Evolutionary conservation across 2,888 invertebrate genomes (phyloP), one percentile per base, ranked within the genome.

Genomic region (Cantharis flavilabris): DNA sequence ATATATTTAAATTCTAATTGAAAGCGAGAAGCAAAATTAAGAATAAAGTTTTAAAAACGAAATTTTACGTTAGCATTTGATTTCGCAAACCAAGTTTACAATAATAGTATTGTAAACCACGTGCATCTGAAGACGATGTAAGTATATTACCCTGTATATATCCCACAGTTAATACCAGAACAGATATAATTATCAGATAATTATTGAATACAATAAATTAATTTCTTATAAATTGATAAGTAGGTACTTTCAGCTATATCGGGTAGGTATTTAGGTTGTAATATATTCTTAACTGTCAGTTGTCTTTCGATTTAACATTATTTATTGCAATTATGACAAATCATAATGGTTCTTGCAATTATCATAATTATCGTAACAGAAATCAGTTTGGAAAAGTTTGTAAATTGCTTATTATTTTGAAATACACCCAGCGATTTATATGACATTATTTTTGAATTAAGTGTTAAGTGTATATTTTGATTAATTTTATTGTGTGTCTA

Each of bases 321-420:
- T 75, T 75, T 70, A 75, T 75, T 70, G 23, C 70, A 20, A 49
- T 49, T 28, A 63, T 65, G 74, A 75, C 70, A 75, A 71, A 75
- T 49, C 3, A 7, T n/a, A 49, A 49, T 49, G n/a, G 49, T 49
- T 49, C n/a, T 49, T 49, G n/a, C 49, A 49, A 49, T 49, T 49
- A 49, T 49, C 49, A 49, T 49, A 49, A 49, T 49, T n/a, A n/a
- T 49, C 49, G n/a, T 49, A n/a, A n/a, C 49, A 49, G 49, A 49
- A 49, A n/a, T n/a, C 49, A n/a, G 13, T 49, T 5, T 49, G n/a
- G n/a, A 49, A 49, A n/a, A n/a, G 49, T 7, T 49, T n/a, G 49
- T 49, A 49, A 49, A 49, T 49, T 13, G 33, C 11, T 33, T 33
- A 33, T 33, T 33, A 33, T 13, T 33, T 33, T 13, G 11, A 33